Percentiles rank a stretch among this genome's conserved stretches.
These are phyloP conservation scores for Galaxias olidus DNA, from an alignment of 2,797 vertebrate species.

Conservation along the genomic window DNA sequence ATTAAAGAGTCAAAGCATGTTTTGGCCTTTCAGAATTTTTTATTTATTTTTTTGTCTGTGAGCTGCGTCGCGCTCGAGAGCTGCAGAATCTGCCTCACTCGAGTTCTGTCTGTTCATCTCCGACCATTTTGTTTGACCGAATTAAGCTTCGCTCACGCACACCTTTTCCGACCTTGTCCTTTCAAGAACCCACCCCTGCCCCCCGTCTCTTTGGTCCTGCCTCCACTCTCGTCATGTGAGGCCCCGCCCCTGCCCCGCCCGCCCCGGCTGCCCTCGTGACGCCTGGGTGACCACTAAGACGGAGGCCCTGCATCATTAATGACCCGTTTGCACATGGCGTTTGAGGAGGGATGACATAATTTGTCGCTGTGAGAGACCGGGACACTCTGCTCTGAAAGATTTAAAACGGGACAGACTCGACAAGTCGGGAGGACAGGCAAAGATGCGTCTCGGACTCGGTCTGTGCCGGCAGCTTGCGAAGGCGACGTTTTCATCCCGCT, in stretches of 20 bases:
- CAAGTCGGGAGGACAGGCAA: conserved; percentile 46
- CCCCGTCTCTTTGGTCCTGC: not conserved
- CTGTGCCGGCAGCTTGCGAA: conserved; percentile 60
- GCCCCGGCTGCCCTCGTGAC: conserved; percentile 20
- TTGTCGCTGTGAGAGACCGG: conserved; percentile 11
- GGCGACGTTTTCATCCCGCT: conserved; percentile 47
- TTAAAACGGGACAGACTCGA: conserved; percentile 43
- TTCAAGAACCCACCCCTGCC: not conserved
- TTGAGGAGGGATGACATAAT: conserved; percentile 62
- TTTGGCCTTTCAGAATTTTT: not conserved
- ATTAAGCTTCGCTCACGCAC: not conserved
- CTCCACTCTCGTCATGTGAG: conserved; percentile 10
- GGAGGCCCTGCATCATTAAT: conserved; percentile 72
- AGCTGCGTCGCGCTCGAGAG: not conserved
- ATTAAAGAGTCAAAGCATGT: not conserved
- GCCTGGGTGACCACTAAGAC: conserved; percentile 59
- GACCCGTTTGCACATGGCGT: conserved; percentile 60
- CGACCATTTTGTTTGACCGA: too few species aligned
- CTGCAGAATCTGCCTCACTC: not conserved
- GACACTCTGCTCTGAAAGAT: conserved; percentile 48
- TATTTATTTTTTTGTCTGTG: too few species aligned
- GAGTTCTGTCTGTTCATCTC: not conserved
- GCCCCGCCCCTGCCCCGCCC: conserved; percentile 40
- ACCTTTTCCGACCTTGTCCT: not conserved
- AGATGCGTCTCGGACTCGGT: conserved; percentile 64